A percentile compares a stretch with the other conserved stretches of the same genome.
phyloP scores from a whole-genome alignment of 2,888 invertebrate species.

The Agrypnus murinus region DNA sequence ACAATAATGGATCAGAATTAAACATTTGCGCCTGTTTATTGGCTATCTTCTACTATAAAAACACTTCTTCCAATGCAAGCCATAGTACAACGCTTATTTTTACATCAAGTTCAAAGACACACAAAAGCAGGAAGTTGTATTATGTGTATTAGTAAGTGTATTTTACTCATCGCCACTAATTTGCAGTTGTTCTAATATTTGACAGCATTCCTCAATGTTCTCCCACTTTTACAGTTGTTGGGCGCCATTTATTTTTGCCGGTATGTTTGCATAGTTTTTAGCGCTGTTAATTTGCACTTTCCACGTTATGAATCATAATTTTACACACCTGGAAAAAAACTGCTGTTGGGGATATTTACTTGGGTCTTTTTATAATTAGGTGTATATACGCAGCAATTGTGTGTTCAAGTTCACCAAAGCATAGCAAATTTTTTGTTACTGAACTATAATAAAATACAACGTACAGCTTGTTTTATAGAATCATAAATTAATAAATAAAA shows the following conservation, averaged over 20 bases:
- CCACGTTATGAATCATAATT: background rate
- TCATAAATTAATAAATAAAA: too few species aligned
- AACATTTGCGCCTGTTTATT: constrained; percentile 27
- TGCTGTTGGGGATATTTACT: too few species aligned
- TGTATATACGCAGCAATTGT: too few species aligned
- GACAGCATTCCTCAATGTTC: background rate
- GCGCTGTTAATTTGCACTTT: background rate
- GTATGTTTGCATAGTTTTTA: background rate
- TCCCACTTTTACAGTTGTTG: background rate
- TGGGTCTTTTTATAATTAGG: too few species aligned
- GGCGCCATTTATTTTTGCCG: background rate
- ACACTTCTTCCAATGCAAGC: constrained; percentile 28
- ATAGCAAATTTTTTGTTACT: too few species aligned
- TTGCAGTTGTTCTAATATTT: constrained; percentile 8
- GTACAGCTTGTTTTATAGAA: too few species aligned
- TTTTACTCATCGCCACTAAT: background rate
- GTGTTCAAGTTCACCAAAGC: too few species aligned
- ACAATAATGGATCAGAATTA: constrained; percentile 35
- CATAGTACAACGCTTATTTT: constrained; percentile 5
- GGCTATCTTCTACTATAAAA: constrained; percentile 13
- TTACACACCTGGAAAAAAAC: background rate
- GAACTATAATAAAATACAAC: too few species aligned
- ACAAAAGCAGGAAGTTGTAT: constrained; percentile 21
- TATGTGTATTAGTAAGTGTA: too few species aligned
- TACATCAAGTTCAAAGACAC: constrained; percentile 14